Conservation (phyloP, 2,797 vertebrate genomes). For the Pseudochaenichthys georgianus region DNA sequence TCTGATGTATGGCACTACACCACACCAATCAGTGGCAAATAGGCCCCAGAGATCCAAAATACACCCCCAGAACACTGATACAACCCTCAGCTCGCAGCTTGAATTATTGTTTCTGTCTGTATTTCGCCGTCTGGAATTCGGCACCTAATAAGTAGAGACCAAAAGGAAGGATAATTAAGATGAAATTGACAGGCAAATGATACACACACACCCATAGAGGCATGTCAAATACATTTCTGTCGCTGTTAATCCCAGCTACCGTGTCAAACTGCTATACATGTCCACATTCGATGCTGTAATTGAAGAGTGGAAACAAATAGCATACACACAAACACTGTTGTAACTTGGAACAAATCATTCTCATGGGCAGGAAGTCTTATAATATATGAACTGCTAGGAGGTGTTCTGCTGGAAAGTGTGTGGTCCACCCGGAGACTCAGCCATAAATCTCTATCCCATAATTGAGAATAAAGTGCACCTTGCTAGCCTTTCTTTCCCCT, state of each 20-base stretch:
- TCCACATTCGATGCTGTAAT: conserved; percentile 17
- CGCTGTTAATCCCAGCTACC: conserved; percentile 36
- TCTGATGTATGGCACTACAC: conserved; percentile 72
- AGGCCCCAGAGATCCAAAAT: conserved; percentile 71
- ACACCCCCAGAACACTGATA: conserved; percentile 58
- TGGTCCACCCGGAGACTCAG: conserved; percentile 45
- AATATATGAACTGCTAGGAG: conserved; percentile 60
- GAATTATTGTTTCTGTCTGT: conserved; percentile 59
- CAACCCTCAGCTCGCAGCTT: conserved; percentile 48
- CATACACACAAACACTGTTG: conserved; percentile 29
- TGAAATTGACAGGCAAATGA: conserved; percentile 32
- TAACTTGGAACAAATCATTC: conserved; percentile 54
- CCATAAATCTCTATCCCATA: conserved; percentile 68
- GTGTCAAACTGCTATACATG: conserved; percentile 14
- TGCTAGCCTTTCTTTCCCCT: conserved; percentile 44
- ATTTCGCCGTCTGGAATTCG: conserved; percentile 62
- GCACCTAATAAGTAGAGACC: conserved; percentile 39
- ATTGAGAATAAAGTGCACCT: conserved; percentile 64
- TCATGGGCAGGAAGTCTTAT: conserved; percentile 45
- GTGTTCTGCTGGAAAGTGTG: conserved; percentile 57
- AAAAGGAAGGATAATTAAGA: conserved; percentile 40
- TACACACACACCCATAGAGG: conserved; percentile 27
- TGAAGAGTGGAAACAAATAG: conserved; percentile 42
- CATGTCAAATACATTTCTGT: conserved; percentile 25
- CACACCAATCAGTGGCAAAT: conserved; percentile 76